A percentile compares a stretch with the other conserved stretches of the same genome.
Conservation (phyloP, 2,113 vertebrate species). For the Anarhynchus alexandrinus region DNA sequence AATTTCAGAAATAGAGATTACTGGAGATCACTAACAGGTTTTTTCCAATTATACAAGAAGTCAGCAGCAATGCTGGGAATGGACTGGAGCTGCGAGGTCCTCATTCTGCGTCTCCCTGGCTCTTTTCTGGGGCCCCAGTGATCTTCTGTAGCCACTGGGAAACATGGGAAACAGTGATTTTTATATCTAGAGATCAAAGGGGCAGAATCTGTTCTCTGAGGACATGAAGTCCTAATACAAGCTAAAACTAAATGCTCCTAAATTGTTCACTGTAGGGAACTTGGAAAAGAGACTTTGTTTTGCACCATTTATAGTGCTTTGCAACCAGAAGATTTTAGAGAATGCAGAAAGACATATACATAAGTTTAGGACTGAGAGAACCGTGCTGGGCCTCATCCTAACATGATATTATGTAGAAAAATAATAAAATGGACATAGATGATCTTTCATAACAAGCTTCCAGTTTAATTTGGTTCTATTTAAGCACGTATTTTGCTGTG, state of each 20-base stretch:
- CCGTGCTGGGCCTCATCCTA: neutral
- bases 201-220: constrained; percentile 4
- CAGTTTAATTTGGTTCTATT: constrained; percentile 7
- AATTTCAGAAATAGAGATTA: neutral
- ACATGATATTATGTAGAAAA: neutral
- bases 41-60: neutral
- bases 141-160: neutral
- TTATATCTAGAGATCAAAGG: constrained; percentile 41
- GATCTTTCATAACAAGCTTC: neutral
- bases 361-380: neutral
- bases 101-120: neutral
- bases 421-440: neutral
- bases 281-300: constrained; percentile 31
- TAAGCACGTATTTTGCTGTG: neutral
- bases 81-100: neutral
- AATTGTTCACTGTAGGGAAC: constrained; percentile 20
- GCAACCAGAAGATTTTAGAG: neutral
- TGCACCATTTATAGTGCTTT: neutral
- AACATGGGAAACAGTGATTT: neutral
- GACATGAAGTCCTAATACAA: neutral
- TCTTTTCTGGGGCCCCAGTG: neutral
- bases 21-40: neutral
- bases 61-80: neutral
- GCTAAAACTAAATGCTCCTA: constrained; percentile 10
- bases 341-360: neutral